Conservation (phyloP, 1,140 invertebrate genomes). For the Pseudomyrmex pallidus region DNA sequence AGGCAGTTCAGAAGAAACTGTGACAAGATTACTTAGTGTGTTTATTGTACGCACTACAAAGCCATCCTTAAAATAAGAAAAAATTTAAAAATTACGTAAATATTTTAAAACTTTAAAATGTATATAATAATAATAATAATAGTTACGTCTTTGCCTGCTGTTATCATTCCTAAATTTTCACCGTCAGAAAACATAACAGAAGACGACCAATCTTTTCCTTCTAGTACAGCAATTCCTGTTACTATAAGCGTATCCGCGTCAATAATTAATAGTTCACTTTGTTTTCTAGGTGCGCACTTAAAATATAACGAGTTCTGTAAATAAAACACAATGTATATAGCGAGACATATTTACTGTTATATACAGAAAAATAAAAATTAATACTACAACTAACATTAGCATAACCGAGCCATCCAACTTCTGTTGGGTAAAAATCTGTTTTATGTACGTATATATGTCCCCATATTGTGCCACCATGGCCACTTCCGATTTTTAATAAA, state of each 20-base stretch:
- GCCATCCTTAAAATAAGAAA: constrained; percentile 88
- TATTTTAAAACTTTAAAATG: constrained; percentile 30
- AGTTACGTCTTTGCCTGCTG: constrained; percentile 91
- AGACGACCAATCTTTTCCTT: constrained; percentile 87
- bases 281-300: constrained; percentile 85
- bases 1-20: constrained; percentile 89
- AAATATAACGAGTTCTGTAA: constrained; percentile 87
- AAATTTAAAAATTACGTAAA: constrained; percentile 22
- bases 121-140: background rate
- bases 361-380: constrained; percentile 29
- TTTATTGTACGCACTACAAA: constrained; percentile 93
- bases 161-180: constrained; percentile 92
- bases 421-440: constrained; percentile 91
- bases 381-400: constrained; percentile 88
- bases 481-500: constrained; percentile 96
- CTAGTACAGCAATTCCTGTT: constrained; percentile 87
- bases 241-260: constrained; percentile 87
- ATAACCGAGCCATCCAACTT: constrained; percentile 94
- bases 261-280: constrained; percentile 88
- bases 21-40: constrained; percentile 87
- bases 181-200: constrained; percentile 94
- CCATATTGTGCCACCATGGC: constrained; percentile 95
- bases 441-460: constrained; percentile 94
- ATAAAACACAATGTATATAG: constrained; percentile 9
- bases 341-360: background rate